A percentile compares a stretch with the other conserved stretches of the same genome.
Evolutionary conservation across 2,888 invertebrate species (phyloP).

Genomic region (Agrochola macilenta): DNA sequence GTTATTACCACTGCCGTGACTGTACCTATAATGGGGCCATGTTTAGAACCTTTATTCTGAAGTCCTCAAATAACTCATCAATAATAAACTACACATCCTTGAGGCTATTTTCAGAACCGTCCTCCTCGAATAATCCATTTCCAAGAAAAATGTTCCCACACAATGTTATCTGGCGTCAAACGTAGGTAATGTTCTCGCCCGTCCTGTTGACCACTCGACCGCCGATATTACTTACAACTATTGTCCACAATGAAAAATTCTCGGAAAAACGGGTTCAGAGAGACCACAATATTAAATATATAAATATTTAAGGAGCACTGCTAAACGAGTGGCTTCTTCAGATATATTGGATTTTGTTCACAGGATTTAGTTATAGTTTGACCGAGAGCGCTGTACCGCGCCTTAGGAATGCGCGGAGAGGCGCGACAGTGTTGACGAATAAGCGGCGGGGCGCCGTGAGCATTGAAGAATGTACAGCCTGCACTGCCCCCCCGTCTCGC

Average conservation of each 20-base stretch:
- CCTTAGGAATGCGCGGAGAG: too few relatives aligned
- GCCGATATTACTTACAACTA: not conserved
- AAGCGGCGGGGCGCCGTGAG: too few relatives aligned
- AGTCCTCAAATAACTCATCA: not conserved
- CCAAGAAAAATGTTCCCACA: not conserved
- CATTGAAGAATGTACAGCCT: too few relatives aligned
- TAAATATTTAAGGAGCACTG: not conserved
- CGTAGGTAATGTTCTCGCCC: not conserved
- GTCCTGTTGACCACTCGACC: constrained; percentile 1
- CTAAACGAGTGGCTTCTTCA: not conserved
- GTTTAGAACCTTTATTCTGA: not conserved
- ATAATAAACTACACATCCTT: not conserved
- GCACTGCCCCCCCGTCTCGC: too few relatives aligned
- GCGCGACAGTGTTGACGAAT: too few relatives aligned
- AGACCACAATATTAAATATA: constrained; percentile 12
- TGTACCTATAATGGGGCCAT: not conserved
- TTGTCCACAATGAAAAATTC: constrained; percentile 12
- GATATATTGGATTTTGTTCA: not conserved
- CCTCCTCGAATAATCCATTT: not conserved
- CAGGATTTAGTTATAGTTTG: too few relatives aligned
- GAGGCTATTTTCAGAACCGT: not conserved
- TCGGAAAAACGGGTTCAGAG: not conserved
- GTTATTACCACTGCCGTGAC: not conserved
- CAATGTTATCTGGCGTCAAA: too few relatives aligned
- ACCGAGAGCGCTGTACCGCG: too few relatives aligned